Base-by-base conservation (phyloP, 1,140 invertebrate species). In the Ceratina calcarata region DNA sequence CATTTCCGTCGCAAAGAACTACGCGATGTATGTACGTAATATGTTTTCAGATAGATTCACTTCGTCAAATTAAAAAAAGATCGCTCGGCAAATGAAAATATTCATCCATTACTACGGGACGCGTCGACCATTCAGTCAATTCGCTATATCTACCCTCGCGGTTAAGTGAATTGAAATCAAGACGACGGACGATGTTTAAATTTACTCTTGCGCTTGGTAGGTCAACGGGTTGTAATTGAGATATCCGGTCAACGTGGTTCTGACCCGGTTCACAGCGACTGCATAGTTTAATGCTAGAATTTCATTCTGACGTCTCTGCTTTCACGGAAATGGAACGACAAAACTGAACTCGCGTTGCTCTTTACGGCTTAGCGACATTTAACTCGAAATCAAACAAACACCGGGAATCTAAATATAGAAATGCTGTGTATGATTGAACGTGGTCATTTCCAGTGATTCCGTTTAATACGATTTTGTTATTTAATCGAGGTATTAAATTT, bases 151-250 rank as follows among this genome's bases (percentile, higher is more conserved):
- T 22, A 32, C 22, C 13, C 24, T 18, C 12, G 37, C 3, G 15
- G 49, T 57, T 64, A 16, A 78, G 16, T 45, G 32, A 64, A 72
- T 72, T 78, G 64, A 57, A 64, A 78, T 37, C 49, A 16, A 57
- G 51, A 32, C 32, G 16, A 22, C 6, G 53, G 51, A 32, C 32
- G 16, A 22, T 4, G 53, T 64, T 55, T 65, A 65, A 65, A 70
- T 65, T 79, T 65, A 65, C 61, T 37, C 24, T 78, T 1, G 45
- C 24, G 37, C 58, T 79, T 73, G 65, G 49, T 55, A 49, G 69
- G 53, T 24, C 32, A 73, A 49, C 37, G 60, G 60, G 2, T 57
- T 51, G 51, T 58, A 73, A 79, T 79, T 66, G 61, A 66, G 61
- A 73, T 79, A 58, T 27, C 49, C 13, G 8, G 51, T 22, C 12